Percentiles rank a stretch among this genome's conserved stretches.
Evolutionary conservation across 2,797 vertebrate genomes (phyloP).

Genomic region (Semaprochilodus insignis): DNA sequence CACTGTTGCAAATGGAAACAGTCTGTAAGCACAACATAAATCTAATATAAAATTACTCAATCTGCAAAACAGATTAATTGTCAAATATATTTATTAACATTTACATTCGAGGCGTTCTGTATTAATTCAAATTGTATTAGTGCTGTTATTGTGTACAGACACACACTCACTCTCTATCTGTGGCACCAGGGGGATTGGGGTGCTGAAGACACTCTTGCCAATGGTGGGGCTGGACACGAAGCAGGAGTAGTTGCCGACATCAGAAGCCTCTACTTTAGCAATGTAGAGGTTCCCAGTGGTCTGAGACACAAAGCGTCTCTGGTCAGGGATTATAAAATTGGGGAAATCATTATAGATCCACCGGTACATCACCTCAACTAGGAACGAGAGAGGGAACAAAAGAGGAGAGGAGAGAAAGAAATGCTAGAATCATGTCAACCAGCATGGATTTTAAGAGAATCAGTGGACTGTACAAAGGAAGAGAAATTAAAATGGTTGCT

Average conservation of each 20-base stretch:
- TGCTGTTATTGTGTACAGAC: neutral
- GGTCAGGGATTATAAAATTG: constrained; percentile 90
- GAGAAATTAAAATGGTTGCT: neutral
- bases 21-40: neutral
- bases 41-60: neutral
- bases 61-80: no score
- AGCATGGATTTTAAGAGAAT: neutral
- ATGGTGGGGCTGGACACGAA: constrained; percentile 93
- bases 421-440: neutral
- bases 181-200: constrained; percentile 91
- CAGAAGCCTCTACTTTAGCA: constrained; percentile 92
- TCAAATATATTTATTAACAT: neutral
- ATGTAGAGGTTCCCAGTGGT: constrained; percentile 96
- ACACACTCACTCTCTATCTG: constrained; percentile 83
- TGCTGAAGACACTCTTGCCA: constrained; percentile 97
- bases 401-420: neutral
- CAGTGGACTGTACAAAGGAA: no score
- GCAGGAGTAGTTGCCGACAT: constrained; percentile 97
- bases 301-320: constrained; percentile 94
- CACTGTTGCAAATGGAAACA: neutral
- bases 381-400: constrained; percentile 8
- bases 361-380: constrained; percentile 93
- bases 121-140: no score
- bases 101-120: neutral
- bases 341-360: constrained; percentile 98